These are phyloP conservation scores for Aspidapion aeneum DNA, from an alignment of 2,888 invertebrate genomes.

Conservation along the genomic window DNA sequence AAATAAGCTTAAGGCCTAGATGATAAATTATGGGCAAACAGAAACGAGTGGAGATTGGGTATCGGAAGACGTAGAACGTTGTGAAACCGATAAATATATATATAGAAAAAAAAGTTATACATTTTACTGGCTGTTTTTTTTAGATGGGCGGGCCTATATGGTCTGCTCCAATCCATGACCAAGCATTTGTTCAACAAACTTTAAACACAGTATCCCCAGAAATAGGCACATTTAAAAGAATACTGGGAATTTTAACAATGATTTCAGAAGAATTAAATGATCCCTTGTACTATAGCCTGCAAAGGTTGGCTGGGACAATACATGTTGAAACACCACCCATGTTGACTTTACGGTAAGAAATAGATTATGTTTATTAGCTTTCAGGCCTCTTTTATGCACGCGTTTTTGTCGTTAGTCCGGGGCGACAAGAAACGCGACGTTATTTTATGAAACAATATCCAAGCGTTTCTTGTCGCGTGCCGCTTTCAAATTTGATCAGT, in stretches of 20 bases:
- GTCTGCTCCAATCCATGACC: slow-evolving; percentile 81
- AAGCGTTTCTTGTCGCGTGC: too few relatives aligned
- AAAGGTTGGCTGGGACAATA: slow-evolving; percentile 70
- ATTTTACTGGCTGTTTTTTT: slow-evolving; percentile 19
- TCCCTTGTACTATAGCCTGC: slow-evolving; percentile 85
- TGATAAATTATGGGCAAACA: too few relatives aligned
- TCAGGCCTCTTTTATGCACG: too few relatives aligned
- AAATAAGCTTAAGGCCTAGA: too few relatives aligned
- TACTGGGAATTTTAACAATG: slow-evolving; percentile 77
- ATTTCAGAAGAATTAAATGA: slow-evolving; percentile 82
- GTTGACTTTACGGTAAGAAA: slow-evolving; percentile 59
- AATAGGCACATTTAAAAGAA: slow-evolving; percentile 69
- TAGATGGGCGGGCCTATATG: slow-evolving; percentile 94
- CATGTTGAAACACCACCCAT: slow-evolving; percentile 70
- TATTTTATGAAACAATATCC: too few relatives aligned
- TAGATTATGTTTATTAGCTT: not conserved
- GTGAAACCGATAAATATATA: too few relatives aligned
- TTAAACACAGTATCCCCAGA: slow-evolving; percentile 49
- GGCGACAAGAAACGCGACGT: too few relatives aligned
- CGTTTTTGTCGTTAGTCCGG: too few relatives aligned
- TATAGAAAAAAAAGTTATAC: not conserved
- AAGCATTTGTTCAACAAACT: slow-evolving; percentile 69
- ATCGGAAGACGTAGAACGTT: too few relatives aligned
- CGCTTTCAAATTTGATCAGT: too few relatives aligned
- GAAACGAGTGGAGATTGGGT: too few relatives aligned